A percentile compares a stretch with the other conserved stretches of the same genome.
These are phyloP conservation scores for Parnassius apollo DNA, from an alignment of 2,888 invertebrate genomes.

Conservation along the genomic window DNA sequence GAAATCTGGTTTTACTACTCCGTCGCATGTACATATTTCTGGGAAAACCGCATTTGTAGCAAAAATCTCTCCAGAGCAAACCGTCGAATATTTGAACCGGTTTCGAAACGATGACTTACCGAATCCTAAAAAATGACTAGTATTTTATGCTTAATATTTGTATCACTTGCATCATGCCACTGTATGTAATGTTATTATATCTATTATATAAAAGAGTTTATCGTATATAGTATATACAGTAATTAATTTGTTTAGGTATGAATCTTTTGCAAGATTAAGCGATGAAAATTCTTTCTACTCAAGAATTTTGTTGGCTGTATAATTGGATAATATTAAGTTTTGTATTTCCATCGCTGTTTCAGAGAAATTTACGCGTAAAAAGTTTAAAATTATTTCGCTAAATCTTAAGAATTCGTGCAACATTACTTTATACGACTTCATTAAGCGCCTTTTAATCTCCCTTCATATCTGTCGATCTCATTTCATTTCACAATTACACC, in stretches of 20 bases:
- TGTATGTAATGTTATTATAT: no score
- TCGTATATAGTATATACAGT: conserved; percentile 1
- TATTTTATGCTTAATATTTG: conserved; percentile 40
- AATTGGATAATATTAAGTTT: conserved; percentile 28
- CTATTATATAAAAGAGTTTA: no score
- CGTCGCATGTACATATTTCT: conserved; percentile 34
- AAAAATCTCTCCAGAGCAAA: conserved; percentile 41
- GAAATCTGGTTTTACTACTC: conserved; percentile 27
- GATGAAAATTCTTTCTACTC: conserved; percentile 24
- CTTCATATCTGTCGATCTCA: conserved; percentile 73
- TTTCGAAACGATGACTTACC: conserved; percentile 72
- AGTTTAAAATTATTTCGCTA: conserved; percentile 35
- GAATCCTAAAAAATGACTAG: conserved; percentile 54
- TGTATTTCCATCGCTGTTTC: conserved; percentile 22
- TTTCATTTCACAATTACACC: conserved; percentile 74
- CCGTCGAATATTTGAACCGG: conserved; percentile 60
- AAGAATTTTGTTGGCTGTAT: conserved; percentile 24
- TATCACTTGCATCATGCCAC: no score
- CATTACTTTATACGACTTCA: conserved; percentile 60
- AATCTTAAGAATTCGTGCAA: conserved; percentile 48
- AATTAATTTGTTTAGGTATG: conserved; percentile 19
- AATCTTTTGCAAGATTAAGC: conserved; percentile 21
- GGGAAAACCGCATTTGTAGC: conserved; percentile 41
- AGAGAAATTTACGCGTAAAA: conserved; percentile 28
- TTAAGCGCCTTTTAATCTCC: conserved; percentile 71